phyloP scores from a whole-genome alignment of 2,797 vertebrate species.

The Xenentodon cancila region DNA sequence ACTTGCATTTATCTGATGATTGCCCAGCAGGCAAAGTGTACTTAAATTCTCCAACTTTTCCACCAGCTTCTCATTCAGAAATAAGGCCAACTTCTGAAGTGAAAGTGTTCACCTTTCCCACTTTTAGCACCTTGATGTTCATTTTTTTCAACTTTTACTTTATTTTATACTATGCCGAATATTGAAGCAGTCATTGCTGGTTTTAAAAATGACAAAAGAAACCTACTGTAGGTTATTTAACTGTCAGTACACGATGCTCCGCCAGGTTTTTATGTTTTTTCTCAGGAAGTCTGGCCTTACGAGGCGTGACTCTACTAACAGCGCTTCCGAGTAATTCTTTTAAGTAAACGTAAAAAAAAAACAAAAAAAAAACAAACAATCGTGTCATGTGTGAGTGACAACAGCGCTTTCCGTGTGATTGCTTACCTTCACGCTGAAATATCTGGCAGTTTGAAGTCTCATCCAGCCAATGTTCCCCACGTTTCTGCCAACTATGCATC shows the following conservation, averaged over 20 bases:
- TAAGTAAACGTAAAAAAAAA: neutral
- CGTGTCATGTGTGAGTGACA: neutral
- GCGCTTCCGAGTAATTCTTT: neutral
- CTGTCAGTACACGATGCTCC: neutral
- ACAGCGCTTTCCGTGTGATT: neutral
- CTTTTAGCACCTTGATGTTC: neutral
- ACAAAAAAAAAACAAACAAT: neutral
- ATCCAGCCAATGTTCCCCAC: conserved; percentile 63
- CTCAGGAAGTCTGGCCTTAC: neutral
- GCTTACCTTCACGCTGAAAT: conserved; percentile 89
- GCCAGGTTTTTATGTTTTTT: neutral
- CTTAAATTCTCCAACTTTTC: neutral
- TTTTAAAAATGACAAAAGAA: neutral
- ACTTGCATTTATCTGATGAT: too few relatives aligned
- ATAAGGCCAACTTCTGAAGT: too few relatives aligned
- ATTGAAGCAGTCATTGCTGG: neutral
- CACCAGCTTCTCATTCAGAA: too few relatives aligned
- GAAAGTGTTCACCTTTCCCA: too few relatives aligned
- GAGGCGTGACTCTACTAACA: too few relatives aligned
- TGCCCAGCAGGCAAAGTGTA: neutral
- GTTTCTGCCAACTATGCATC: conserved; percentile 67
- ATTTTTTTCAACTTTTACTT: neutral
- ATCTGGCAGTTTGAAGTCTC: conserved; percentile 69
- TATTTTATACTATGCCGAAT: neutral
- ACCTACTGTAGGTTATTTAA: too few relatives aligned